Conservation (phyloP, 2,888 invertebrate species). For the Zootermopsis nevadensis region DNA sequence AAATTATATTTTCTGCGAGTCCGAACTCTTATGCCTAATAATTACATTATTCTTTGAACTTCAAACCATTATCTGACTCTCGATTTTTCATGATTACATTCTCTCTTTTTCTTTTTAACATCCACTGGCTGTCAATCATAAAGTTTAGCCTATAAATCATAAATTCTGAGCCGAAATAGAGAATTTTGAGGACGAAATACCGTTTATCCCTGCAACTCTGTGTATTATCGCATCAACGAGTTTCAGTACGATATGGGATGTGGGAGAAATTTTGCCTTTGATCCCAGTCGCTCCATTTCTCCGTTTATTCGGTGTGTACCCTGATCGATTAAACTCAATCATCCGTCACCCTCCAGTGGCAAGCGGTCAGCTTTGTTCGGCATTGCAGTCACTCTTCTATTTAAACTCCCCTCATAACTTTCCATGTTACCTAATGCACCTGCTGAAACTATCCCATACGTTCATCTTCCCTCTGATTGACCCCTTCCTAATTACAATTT, state of each 20-base stretch:
- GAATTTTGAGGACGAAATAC: not conserved
- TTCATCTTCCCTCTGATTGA: constrained; percentile 6
- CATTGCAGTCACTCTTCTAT: not conserved
- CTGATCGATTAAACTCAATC: constrained; percentile 41
- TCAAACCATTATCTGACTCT: too few species aligned
- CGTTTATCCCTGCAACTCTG: not conserved
- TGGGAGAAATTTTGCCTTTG: constrained; percentile 13
- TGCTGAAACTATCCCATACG: not conserved
- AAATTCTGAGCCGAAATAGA: not conserved
- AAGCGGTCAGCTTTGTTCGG: constrained; percentile 30
- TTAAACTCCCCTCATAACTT: not conserved
- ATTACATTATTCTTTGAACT: too few species aligned
- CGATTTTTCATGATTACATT: not conserved
- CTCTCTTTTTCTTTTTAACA: not conserved
- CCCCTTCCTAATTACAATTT: constrained; percentile 46
- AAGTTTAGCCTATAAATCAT: not conserved
- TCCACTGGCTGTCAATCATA: not conserved
- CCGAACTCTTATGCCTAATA: too few species aligned
- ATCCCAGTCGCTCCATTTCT: not conserved
- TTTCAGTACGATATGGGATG: not conserved
- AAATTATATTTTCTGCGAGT: too few species aligned
- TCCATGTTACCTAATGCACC: constrained; percentile 4
- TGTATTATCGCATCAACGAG: constrained; percentile 3
- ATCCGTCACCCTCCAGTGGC: constrained; percentile 18
- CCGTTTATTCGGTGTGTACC: not conserved